phyloP scores from a whole-genome alignment of 2,888 invertebrate species.

The Rapana venosa region DNA sequence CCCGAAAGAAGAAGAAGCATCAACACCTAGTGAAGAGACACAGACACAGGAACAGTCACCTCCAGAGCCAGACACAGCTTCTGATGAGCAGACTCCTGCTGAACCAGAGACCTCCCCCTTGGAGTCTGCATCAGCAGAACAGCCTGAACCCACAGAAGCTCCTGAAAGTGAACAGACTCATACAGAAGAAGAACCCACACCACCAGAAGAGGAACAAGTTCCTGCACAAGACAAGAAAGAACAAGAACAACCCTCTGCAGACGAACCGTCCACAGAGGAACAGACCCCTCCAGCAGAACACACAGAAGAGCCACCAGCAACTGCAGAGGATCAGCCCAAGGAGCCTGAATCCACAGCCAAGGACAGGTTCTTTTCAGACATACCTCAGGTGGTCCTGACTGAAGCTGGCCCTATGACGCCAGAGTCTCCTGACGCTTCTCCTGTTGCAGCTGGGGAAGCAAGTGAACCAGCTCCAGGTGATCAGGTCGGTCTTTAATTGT shows the following conservation, averaged over 20 bases:
- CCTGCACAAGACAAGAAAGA: not conserved
- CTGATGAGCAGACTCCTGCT: not conserved
- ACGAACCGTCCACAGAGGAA: not conserved
- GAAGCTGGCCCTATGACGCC: not conserved
- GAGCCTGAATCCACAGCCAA: not conserved
- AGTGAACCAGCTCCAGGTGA: not conserved
- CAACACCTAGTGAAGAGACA: not conserved
- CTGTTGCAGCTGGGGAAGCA: not conserved
- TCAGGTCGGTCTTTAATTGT: slow-evolving; percentile 24
- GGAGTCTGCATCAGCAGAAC: not conserved
- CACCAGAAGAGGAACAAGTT: not conserved
- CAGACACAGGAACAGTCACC: not conserved
- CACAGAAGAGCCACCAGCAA: not conserved
- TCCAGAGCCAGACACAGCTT: not conserved
- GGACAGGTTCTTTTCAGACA: not conserved
- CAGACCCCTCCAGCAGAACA: not conserved
- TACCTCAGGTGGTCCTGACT: not conserved
- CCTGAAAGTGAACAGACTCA: not conserved
- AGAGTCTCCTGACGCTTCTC: not conserved
- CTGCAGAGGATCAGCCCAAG: not conserved
- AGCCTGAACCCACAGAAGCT: not conserved
- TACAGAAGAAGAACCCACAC: not conserved
- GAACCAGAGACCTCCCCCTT: not conserved
- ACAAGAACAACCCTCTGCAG: not conserved
- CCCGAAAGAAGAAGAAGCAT: not conserved